Evolutionary conservation across 2,797 vertebrate genomes (phyloP).

Genomic region (Pampus argenteus): DNA sequence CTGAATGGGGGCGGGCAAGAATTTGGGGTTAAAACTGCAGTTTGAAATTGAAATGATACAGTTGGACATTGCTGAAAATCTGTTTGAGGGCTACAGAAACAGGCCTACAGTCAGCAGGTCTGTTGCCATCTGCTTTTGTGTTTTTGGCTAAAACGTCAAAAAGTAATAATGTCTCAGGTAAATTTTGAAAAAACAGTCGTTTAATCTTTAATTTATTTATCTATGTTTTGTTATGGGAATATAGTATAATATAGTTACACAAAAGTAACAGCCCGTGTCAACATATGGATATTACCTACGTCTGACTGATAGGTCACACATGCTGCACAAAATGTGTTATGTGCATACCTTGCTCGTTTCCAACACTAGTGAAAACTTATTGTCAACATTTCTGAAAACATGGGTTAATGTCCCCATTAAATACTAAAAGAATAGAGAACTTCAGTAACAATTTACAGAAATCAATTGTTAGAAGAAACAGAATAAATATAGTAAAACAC

Average conservation of each 20-base stretch:
- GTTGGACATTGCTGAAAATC: slow-evolving; percentile 10
- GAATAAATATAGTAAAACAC: too few species aligned
- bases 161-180: neutral
- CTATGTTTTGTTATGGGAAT: too few species aligned
- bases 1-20: slow-evolving; percentile 3
- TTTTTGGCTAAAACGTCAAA: neutral
- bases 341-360: neutral
- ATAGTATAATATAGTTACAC: too few species aligned
- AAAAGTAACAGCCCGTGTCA: neutral
- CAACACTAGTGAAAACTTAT: neutral
- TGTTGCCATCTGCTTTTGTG: neutral
- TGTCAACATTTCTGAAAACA: neutral
- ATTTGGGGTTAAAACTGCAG: slow-evolving; percentile 15
- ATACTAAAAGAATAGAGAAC: neutral
- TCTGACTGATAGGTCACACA: neutral
- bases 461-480: neutral
- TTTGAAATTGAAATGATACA: slow-evolving; percentile 36
- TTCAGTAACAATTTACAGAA: neutral
- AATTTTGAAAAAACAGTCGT: neutral
- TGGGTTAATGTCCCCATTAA: neutral
- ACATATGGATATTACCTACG: neutral
- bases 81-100: slow-evolving; percentile 8
- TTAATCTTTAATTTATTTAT: slow-evolving; percentile 7
- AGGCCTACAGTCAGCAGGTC: neutral
- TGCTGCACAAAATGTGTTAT: neutral